Conservation (phyloP, 2,888 invertebrate species). For the Eupithecia subumbrata region DNA sequence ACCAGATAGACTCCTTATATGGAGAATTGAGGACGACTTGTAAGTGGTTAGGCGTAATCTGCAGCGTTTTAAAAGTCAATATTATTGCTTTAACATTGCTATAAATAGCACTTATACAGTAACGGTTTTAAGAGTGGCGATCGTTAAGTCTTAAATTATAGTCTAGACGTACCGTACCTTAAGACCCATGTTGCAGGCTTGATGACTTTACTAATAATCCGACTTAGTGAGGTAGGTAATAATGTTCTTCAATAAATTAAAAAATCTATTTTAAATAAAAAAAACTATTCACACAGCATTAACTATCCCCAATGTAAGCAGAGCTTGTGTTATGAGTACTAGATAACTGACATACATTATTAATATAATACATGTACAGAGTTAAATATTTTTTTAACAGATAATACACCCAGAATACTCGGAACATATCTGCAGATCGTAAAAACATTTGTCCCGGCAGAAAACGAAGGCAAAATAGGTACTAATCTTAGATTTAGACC, state of each 20-base stretch:
- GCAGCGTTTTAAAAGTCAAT: conserved; percentile 30
- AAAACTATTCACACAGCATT: too few relatives aligned
- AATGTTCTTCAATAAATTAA: neutral
- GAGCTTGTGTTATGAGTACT: neutral
- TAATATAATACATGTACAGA: neutral
- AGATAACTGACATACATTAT: neutral
- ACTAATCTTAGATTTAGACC: neutral
- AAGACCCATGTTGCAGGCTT: neutral
- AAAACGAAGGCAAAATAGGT: neutral
- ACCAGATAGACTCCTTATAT: conserved; percentile 24
- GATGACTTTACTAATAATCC: neutral
- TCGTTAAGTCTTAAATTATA: conserved; percentile 28
- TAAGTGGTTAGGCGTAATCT: conserved; percentile 26
- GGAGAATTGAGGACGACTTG: conserved; percentile 39
- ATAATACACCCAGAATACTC: neutral
- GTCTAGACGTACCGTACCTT: conserved; percentile 14
- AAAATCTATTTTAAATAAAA: too few relatives aligned
- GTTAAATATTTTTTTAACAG: neutral
- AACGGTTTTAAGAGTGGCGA: conserved; percentile 42
- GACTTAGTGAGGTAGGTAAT: neutral
- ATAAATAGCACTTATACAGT: conserved; percentile 39
- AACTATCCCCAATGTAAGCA: neutral
- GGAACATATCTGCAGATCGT: neutral
- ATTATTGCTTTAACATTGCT: conserved; percentile 30
- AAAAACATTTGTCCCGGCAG: neutral